Evolutionary conservation across 1,140 invertebrate species (phyloP).

Genomic region (Leptoteleia sp.): DNA sequence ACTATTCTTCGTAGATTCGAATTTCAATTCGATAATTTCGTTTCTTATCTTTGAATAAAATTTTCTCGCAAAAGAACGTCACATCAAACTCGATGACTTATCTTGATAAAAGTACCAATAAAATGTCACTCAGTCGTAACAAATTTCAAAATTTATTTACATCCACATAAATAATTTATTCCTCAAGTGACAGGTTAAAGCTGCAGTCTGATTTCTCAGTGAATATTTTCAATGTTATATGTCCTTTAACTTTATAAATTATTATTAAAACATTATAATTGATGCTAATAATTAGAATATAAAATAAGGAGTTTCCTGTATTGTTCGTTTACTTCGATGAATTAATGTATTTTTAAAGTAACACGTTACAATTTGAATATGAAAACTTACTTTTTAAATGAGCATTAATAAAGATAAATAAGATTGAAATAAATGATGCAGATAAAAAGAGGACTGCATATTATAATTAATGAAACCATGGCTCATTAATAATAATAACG

Average conservation of each 20-base stretch:
- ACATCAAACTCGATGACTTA: constrained; percentile 4
- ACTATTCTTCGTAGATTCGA: neutral
- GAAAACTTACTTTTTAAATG: too few relatives aligned
- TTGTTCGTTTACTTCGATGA: too few relatives aligned
- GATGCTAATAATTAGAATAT: too few relatives aligned
- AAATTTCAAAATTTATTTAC: constrained; percentile 33
- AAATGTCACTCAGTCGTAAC: constrained; percentile 14
- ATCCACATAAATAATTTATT: constrained; percentile 10
- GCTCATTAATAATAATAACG: neutral
- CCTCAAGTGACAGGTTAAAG: neutral
- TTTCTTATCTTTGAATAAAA: constrained; percentile 15
- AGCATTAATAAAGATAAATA: neutral
- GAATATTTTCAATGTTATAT: too few relatives aligned
- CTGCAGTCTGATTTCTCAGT: too few relatives aligned
- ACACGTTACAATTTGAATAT: too few relatives aligned
- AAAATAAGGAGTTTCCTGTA: too few relatives aligned
- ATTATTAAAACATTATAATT: too few relatives aligned
- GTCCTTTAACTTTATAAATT: too few relatives aligned
- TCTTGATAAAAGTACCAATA: constrained; percentile 23
- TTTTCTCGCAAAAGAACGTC: constrained; percentile 14
- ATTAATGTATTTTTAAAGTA: too few relatives aligned
- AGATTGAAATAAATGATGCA: neutral
- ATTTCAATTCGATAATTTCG: constrained; percentile 10
- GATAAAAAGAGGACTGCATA: neutral
- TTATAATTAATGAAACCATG: neutral